A percentile compares a stretch with the other conserved stretches of the same genome.
phyloP scores from a whole-genome alignment of 2,113 vertebrate species.

The Platichthys flesus region DNA sequence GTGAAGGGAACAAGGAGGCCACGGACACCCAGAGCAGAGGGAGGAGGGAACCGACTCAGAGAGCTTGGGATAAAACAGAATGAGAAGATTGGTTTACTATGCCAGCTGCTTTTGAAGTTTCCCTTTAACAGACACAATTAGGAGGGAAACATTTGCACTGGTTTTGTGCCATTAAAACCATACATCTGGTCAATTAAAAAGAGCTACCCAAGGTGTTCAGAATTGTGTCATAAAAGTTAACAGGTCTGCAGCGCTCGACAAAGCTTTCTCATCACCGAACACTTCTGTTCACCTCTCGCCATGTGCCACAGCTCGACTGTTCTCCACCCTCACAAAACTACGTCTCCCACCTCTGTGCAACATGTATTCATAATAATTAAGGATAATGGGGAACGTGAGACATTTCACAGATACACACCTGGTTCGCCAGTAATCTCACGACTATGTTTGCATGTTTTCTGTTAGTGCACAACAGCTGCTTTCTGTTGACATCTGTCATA shows the following conservation, averaged over 20 bases:
- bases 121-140: conserved; percentile 82
- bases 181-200: conserved; percentile 83
- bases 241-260: conserved; percentile 67
- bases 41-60: neutral
- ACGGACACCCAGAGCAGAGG: conserved; percentile 13
- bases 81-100: conserved; percentile 73
- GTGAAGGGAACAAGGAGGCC: conserved; percentile 29
- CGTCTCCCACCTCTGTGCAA: neutral
- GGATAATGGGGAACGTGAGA: neutral
- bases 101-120: conserved; percentile 78
- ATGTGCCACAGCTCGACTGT: conserved; percentile 49
- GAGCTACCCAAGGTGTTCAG: conserved; percentile 79
- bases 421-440: too few species aligned
- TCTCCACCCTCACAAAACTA: conserved; percentile 33
- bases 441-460: conserved; percentile 1
- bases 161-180: conserved; percentile 68
- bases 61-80: conserved; percentile 48
- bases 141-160: conserved; percentile 65
- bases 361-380: neutral
- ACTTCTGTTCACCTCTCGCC: conserved; percentile 53
- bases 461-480: neutral
- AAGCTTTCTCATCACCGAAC: conserved; percentile 62
- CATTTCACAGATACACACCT: too few species aligned
- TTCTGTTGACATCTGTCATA: conserved; percentile 33
- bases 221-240: conserved; percentile 80